These are phyloP conservation scores for Pampus argenteus DNA, from an alignment of 2,797 vertebrate genomes.

Conservation along the genomic window DNA sequence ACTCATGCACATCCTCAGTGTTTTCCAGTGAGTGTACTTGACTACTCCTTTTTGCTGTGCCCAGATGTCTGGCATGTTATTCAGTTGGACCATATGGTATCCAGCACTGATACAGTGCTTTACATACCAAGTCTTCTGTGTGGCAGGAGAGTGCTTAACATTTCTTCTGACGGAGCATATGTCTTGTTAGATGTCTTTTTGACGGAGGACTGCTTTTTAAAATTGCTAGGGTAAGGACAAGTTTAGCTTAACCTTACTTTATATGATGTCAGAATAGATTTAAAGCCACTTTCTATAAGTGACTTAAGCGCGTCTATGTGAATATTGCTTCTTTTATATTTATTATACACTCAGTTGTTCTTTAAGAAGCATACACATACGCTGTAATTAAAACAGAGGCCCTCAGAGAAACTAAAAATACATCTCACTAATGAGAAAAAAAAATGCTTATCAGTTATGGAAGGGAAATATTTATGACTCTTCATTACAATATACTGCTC, in stretches of 20 bases:
- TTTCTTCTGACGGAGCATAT: slow-evolving; percentile 38
- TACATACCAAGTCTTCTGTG: slow-evolving; percentile 51
- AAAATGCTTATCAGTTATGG: slow-evolving; percentile 52
- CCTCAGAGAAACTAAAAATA: slow-evolving; percentile 48
- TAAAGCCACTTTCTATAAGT: neutral
- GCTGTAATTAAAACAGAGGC: slow-evolving; percentile 33
- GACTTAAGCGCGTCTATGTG: neutral
- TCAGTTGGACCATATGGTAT: slow-evolving; percentile 63
- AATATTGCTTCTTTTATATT: slow-evolving; percentile 14
- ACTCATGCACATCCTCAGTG: slow-evolving; percentile 32
- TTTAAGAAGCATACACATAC: slow-evolving; percentile 8
- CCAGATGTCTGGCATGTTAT: slow-evolving; percentile 70
- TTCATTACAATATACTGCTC: slow-evolving; percentile 52
- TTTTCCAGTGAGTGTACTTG: slow-evolving; percentile 44
- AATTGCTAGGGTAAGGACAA: neutral
- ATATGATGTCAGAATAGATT: neutral
- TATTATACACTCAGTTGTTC: slow-evolving; percentile 3
- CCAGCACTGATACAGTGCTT: slow-evolving; percentile 55
- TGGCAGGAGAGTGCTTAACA: slow-evolving; percentile 38
- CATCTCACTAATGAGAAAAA: slow-evolving; percentile 57
- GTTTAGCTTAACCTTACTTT: neutral
- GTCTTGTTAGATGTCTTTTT: slow-evolving; percentile 47
- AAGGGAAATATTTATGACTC: slow-evolving; percentile 53
- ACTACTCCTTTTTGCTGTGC: slow-evolving; percentile 42
- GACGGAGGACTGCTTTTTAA: slow-evolving; percentile 23